Conservation (phyloP, 2,888 invertebrate species). For the Dysmachus trigonus region DNA sequence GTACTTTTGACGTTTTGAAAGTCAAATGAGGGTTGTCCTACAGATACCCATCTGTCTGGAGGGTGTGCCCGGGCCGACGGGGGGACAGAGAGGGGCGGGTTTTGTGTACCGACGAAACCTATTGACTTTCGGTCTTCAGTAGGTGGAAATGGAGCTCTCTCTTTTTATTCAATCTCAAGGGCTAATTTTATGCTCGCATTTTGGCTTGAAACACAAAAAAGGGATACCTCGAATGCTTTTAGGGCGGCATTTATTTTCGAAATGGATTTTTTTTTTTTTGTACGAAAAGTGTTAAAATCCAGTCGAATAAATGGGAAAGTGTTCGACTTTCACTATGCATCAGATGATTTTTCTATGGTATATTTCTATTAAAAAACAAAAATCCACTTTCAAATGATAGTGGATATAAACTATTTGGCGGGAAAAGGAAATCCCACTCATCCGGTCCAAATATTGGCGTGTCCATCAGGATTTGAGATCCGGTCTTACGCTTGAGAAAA, state of each 20-base stretch:
- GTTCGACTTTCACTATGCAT: neutral
- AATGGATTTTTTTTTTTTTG: neutral
- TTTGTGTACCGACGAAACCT: neutral
- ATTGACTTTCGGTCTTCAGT: constrained; percentile 9
- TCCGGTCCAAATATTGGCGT: neutral
- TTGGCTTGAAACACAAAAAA: constrained; percentile 3
- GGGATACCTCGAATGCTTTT: constrained; percentile 13
- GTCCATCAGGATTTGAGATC: neutral
- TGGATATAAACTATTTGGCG: neutral
- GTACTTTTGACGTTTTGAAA: constrained; percentile 35
- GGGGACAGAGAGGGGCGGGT: neutral
- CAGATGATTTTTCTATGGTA: neutral
- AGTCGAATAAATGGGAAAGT: neutral
- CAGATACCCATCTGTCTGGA: neutral
- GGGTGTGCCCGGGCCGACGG: neutral
- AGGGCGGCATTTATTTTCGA: neutral
- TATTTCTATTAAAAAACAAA: neutral
- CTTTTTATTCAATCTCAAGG: constrained; percentile 17
- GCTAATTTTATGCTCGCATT: constrained; percentile 35
- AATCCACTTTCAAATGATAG: neutral
- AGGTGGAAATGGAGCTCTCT: constrained; percentile 14
- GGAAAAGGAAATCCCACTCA: neutral
- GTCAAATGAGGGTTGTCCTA: constrained; percentile 23
- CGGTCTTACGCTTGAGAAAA: neutral
- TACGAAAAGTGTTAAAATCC: neutral